Evolutionary conservation across 2,113 vertebrate genomes (phyloP), one percentile per base, ranked within the genome.

Genomic region (Hiodon alosoides): DNA sequence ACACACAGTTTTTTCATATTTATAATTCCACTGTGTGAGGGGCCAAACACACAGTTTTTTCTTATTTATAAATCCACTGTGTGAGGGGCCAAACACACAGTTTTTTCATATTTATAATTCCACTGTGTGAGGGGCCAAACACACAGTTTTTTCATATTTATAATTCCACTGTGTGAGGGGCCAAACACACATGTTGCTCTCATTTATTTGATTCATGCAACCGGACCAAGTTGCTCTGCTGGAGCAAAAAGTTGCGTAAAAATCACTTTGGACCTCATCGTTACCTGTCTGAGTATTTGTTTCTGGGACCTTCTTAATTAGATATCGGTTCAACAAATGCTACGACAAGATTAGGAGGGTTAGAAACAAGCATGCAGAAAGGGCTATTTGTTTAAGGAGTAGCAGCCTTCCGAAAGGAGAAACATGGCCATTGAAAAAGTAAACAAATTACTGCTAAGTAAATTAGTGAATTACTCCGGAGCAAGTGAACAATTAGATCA

Each of bases 361-460:
- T 31, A 31, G 31, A 31, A 31, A 31, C 31, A 31, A 31, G 2
- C 31, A 31, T 31, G 31, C 31, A 31, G 31, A 31, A 31, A 31
- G 31, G 31, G 31, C 31, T 31, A 31, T 2, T 31, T 31, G 31
- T 31, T 31, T 31, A 31, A 31, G 31, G 31, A 31, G 31, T 31
- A 31, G 31, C 70, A 3, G 3, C 61, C 5, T 4, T 16, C n/a
- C 6, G 6, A 64, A n/a, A 64, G 17, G 61, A 4, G 17, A 13
- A 64, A 64, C 14, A 64, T 64, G 14, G 17, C 61, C 61, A 71
- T 48, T 60, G n/a, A 71, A 31, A 8, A 31, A 8, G 8, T 16
- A 71, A 50, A 14, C 50, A 59, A 71, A 71, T 71, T 71, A 71
- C 31, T 51, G 46, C 48, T 71, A 57, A 16, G 57, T 58, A 48